phyloP scores from a whole-genome alignment of 2,888 invertebrate genomes.

The Meteorus cinctellus region DNA sequence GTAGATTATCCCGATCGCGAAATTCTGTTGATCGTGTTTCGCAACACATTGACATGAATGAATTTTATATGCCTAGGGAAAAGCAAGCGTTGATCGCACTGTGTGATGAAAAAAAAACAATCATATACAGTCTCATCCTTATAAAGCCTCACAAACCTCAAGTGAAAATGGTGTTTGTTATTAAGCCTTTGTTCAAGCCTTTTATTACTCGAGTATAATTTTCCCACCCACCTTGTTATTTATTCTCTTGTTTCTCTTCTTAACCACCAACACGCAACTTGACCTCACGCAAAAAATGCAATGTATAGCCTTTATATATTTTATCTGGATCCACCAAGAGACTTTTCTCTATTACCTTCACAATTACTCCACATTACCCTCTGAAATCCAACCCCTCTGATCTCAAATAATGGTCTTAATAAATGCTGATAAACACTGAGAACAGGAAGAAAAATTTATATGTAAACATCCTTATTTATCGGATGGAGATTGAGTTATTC shows the following conservation, averaged over 20 bases:
- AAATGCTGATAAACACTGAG: too few species aligned
- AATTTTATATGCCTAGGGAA: not conserved
- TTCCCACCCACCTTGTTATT: constrained; percentile 28
- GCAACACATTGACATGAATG: not conserved
- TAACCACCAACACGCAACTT: constrained; percentile 53
- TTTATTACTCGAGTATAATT: constrained; percentile 24
- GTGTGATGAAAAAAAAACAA: constrained; percentile 23
- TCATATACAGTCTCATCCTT: constrained; percentile 6
- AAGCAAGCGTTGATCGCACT: constrained; percentile 21
- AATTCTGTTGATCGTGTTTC: too few species aligned
- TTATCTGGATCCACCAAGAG: constrained; percentile 26
- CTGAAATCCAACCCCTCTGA: constrained; percentile 34
- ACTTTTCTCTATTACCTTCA: constrained; percentile 27
- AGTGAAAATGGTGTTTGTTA: constrained; percentile 35
- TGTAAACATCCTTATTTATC: constrained; percentile 25
- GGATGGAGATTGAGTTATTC: not conserved
- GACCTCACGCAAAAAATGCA: constrained; percentile 53
- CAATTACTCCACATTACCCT: constrained; percentile 51
- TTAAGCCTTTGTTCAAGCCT: constrained; percentile 22
- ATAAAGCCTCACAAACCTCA: constrained; percentile 6
- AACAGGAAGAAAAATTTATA: not conserved
- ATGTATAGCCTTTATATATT: constrained; percentile 49
- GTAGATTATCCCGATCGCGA: too few species aligned
- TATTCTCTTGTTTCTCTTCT: constrained; percentile 50
- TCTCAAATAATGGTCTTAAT: too few species aligned